Percentiles rank a stretch among this genome's conserved stretches.
phyloP scores from a whole-genome alignment of 2,888 invertebrate species.

The Drosophila borborema region DNA sequence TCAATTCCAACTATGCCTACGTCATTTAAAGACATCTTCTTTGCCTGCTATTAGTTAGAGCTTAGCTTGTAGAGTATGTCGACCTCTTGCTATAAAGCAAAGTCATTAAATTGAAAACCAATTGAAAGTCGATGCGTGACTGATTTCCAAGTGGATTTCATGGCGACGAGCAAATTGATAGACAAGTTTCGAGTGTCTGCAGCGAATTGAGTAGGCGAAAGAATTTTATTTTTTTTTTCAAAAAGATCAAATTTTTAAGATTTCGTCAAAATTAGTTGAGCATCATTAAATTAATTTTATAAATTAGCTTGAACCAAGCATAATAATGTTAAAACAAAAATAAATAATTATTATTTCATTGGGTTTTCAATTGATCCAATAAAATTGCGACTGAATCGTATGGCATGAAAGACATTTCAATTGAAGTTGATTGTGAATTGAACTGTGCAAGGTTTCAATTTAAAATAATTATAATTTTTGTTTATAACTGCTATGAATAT shows the following conservation, averaged over 20 bases:
- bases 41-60: background rate
- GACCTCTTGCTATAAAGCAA: background rate
- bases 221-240: background rate
- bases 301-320: no score
- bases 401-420: conserved; percentile 24
- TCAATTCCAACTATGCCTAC: no score
- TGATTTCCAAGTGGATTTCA: conserved; percentile 28
- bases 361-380: conserved; percentile 38
- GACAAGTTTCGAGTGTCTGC: conserved; percentile 20
- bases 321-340: background rate
- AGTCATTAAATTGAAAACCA: conserved; percentile 24
- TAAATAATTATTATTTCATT: background rate
- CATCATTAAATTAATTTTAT: background rate
- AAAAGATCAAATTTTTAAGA: background rate
- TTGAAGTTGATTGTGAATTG: conserved; percentile 1
- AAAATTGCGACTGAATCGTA: conserved; percentile 11
- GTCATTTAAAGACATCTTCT: background rate
- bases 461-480: background rate
- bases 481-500: background rate
- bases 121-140: conserved; percentile 28
- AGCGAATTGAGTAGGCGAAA: background rate
- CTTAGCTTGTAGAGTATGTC: conserved; percentile 2
- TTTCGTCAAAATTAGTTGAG: background rate
- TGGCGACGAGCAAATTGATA: conserved; percentile 40
- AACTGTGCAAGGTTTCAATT: background rate